phyloP scores from a whole-genome alignment of 1,140 invertebrate species.

The Gonatopus flavifemur region DNA sequence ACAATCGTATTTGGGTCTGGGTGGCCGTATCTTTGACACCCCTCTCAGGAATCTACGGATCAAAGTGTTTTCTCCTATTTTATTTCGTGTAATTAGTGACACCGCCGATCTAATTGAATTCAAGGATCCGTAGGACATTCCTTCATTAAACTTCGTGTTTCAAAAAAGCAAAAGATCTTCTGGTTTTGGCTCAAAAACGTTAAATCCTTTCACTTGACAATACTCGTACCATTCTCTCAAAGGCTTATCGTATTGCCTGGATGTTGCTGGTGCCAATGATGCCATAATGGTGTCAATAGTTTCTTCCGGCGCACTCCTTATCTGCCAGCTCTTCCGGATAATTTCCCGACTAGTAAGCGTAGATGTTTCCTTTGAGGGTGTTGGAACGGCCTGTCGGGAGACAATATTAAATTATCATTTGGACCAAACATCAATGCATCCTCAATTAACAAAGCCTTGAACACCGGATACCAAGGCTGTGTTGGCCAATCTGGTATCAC shows the following conservation, averaged over 20 bases:
- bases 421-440: not conserved
- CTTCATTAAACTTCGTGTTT: not conserved
- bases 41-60: not conserved
- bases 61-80: not conserved
- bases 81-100: not conserved
- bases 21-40: not conserved
- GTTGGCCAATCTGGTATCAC: not conserved
- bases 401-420: not conserved
- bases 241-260: not conserved
- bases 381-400: not conserved
- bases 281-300: not conserved
- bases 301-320: not conserved
- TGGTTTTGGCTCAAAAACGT: not conserved
- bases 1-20: not conserved
- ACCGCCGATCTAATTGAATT: not conserved
- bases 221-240: not conserved
- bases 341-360: not conserved
- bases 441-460: not conserved
- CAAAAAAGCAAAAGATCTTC: not conserved
- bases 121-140: not conserved
- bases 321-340: not conserved
- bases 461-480: conserved; percentile 1
- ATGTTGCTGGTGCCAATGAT: not conserved
- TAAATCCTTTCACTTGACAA: not conserved
- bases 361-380: conserved; percentile 1